Evolutionary conservation across 2,797 vertebrate genomes (phyloP).

Genomic region (Mus spretus): DNA sequence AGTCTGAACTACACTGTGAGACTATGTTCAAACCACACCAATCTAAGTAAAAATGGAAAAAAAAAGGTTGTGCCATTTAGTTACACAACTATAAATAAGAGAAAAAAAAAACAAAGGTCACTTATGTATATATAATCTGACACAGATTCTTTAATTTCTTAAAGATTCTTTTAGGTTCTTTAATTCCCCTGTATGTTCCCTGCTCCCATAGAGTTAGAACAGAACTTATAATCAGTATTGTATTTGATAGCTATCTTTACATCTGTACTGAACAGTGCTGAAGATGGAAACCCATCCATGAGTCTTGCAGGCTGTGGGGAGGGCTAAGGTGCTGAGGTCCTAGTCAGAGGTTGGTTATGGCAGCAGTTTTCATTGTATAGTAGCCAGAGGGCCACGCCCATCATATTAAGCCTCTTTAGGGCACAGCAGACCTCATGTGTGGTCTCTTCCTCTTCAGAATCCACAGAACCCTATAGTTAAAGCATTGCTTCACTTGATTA

Average conservation of each 20-base stretch:
- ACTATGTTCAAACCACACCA: background rate
- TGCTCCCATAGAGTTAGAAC: background rate
- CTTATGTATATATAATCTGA: too few relatives aligned
- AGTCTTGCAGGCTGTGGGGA: background rate
- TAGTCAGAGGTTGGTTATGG: background rate
- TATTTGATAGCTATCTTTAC: background rate
- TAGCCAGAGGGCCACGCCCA: background rate
- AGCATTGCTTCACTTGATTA: background rate
- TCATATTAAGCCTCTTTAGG: background rate
- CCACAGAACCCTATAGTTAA: background rate
- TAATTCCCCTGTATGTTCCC: background rate
- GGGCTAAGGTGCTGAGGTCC: background rate
- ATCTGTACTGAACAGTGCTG: background rate
- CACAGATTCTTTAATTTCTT: background rate
- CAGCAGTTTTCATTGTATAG: background rate
- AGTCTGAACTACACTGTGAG: background rate
- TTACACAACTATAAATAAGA: slow-evolving; percentile 22
- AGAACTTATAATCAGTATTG: background rate
- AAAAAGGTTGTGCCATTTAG: background rate
- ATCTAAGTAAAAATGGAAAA: background rate
- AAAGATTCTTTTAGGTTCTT: background rate
- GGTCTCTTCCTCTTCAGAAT: background rate
- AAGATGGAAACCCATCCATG: background rate
- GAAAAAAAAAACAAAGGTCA: too few relatives aligned
- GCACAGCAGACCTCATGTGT: background rate